phyloP scores from a whole-genome alignment of 1,140 invertebrate genomes.

The Protaetia brevitarsis region DNA sequence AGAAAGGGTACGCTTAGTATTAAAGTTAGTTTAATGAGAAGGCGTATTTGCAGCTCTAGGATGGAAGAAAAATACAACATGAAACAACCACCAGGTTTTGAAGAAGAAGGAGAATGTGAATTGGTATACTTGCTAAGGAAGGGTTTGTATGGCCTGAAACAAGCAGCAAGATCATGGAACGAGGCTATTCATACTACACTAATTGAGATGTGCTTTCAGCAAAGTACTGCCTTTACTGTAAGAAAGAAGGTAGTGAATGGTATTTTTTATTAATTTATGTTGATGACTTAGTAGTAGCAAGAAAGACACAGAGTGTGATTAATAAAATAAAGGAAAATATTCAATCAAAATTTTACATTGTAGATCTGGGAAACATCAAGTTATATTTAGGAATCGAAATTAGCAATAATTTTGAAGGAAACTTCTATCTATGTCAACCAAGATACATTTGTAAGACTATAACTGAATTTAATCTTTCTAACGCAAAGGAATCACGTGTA shows the following conservation, averaged over 20 bases:
- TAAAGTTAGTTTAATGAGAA: too few relatives aligned
- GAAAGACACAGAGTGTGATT: background rate
- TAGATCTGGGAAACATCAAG: background rate
- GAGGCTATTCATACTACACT: background rate
- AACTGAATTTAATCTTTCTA: background rate
- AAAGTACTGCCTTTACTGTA: background rate
- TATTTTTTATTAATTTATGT: background rate
- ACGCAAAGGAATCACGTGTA: background rate
- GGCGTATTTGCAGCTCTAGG: too few relatives aligned
- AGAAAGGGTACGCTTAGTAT: too few relatives aligned
- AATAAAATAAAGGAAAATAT: background rate
- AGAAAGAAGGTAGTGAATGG: background rate
- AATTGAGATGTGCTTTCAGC: background rate
- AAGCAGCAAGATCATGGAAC: slow-evolving; percentile 1
- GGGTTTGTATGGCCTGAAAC: background rate
- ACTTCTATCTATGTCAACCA: background rate
- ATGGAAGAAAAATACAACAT: too few relatives aligned
- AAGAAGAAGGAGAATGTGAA: background rate
- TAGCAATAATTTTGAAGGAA: background rate
- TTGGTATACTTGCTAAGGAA: background rate
- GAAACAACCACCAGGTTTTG: background rate
- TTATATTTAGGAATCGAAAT: background rate
- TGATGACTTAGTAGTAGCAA: background rate
- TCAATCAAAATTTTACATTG: background rate
- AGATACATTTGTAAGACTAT: background rate